Evolutionary conservation across 2,888 invertebrate species (phyloP).

Genomic region (Trissoscelio sp.): DNA sequence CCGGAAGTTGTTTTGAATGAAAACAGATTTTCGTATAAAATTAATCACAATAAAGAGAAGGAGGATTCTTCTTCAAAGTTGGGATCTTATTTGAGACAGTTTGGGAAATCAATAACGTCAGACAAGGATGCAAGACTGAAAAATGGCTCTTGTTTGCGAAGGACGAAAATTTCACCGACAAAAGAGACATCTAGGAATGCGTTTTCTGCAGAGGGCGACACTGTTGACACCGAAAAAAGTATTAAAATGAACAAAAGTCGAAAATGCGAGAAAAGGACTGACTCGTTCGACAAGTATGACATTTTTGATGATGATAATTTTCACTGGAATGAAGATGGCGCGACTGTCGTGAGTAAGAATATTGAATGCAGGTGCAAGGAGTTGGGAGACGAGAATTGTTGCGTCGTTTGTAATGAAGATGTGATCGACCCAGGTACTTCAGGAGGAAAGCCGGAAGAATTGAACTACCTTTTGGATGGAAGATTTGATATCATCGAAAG

Average conservation of each 20-base stretch:
- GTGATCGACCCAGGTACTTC: conserved; percentile 30
- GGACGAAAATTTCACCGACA: conserved; percentile 82
- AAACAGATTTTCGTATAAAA: conserved; percentile 75
- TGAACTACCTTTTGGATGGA: conserved; percentile 66
- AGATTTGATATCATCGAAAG: conserved; percentile 66
- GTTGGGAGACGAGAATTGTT: neutral
- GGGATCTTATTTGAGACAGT: conserved; percentile 79
- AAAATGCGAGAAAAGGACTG: conserved; percentile 47
- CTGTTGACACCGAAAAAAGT: conserved; percentile 15
- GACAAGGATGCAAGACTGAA: conserved; percentile 64
- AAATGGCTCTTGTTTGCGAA: conserved; percentile 77
- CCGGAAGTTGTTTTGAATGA: conserved; percentile 61
- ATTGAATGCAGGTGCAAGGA: conserved; percentile 40
- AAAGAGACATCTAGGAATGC: conserved; percentile 80
- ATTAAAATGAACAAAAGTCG: conserved; percentile 5
- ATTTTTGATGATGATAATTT: conserved; percentile 73
- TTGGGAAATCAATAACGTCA: conserved; percentile 77
- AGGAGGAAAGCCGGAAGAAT: conserved; percentile 33
- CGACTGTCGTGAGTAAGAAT: neutral
- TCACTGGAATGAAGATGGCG: conserved; percentile 74
- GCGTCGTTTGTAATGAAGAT: conserved; percentile 38
- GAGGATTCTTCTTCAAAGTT: conserved; percentile 75
- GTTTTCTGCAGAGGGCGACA: conserved; percentile 72
- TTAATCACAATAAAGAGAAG: conserved; percentile 74
- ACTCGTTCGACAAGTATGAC: conserved; percentile 71